Evolutionary conservation across 2,113 vertebrate genomes (phyloP), one percentile per base, ranked within the genome.

Genomic region (Megaceryle torquata): DNA sequence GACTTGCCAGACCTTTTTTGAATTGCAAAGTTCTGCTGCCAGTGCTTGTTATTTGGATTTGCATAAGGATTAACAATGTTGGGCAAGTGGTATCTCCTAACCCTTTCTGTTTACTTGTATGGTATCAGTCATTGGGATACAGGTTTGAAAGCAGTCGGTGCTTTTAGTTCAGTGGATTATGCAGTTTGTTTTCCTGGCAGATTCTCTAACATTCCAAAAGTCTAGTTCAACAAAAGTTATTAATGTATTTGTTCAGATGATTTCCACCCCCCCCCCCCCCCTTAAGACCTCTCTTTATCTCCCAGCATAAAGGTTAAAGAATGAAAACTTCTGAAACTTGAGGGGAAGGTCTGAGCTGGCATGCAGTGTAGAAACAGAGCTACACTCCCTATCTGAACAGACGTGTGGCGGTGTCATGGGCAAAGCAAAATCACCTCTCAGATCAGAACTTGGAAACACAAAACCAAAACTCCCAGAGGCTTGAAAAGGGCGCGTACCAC

Each of bases 1-100:
- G 91, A 82, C 68, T 79, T 88, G 75, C 64, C 88, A 86, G 89
- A 37, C 68, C 77, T 76, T 61, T 94, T 96, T 64, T 88, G 75
- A 93, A 86, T 94, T 95, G 72, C 74, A 93, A 56, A 80, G 72
- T 91, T 82, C 86, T 18, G 10, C 39, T 68, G 56, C 51, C 61
- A 50, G 70, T 46, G 81, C 89, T 96, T 95, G 29, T 94, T 91
- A 78, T 25, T 85, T 39, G 37, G 39, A 87, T 90, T 69, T 76
- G 65, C 72, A 53, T 96, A 74, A 79, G 63, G 53, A 92, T 94
- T 81, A 81, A 57, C 64, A 50, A 7, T 89, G 79, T 94, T 86
- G 91, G 65, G 81, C 67, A 96, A 89, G 57, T 53, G 57, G 59
- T 72, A 82, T 70, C 75, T 85, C 53, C 82, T 89, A 93, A 78